Evolutionary conservation across 2,113 vertebrate genomes (phyloP), one percentile per base, ranked within the genome.

Genomic region (chimpanzee (Pan troglodytes)): DNA sequence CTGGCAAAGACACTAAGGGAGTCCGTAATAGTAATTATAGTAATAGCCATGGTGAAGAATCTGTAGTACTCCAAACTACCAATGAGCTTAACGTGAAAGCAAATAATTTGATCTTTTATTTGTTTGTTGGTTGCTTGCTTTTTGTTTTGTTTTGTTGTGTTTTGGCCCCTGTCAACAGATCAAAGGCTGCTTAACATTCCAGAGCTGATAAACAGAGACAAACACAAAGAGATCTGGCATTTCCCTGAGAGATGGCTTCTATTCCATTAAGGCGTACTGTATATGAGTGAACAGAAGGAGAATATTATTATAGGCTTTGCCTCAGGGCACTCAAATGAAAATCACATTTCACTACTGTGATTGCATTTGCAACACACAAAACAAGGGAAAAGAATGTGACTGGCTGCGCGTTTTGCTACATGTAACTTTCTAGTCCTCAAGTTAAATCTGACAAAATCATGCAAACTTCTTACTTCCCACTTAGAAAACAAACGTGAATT

Each of bases 341-440:
- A 95, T 70, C 80, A 93, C 76, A 55, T 94, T 80, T 97, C n/a
- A 84, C 81, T 88, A 16, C 17, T 38, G 85, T 90, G 81, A 94
- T 80, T 93, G 61, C n/a, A 68, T 88, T 95, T 90, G 48, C 40
- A 88, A 59, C 59, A 70, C 43, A 72, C 14, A 81, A 81, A 95
- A 96, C 67, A 59, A 75, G 94, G n/a, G 25, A 55, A 83, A 68
- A 55, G 10, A 90, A 80, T 83, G 45, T 94, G 68, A 75, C 75
- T 80, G 52, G 40, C 3, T 67, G 50, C 76, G 79, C 25, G 11
- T 90, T 40, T 79, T 89, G 12, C 61, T 94, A 30, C 14, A 38
- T 90, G n/a, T 16, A 73, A 87, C 22, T 64, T 70, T 88, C 30
- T 68, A 89, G 23, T 94, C 40, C 45, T 87, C 48, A 22, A 79